Conservation (phyloP, 2,797 vertebrate species). For the Myripristis jacobus region DNA sequence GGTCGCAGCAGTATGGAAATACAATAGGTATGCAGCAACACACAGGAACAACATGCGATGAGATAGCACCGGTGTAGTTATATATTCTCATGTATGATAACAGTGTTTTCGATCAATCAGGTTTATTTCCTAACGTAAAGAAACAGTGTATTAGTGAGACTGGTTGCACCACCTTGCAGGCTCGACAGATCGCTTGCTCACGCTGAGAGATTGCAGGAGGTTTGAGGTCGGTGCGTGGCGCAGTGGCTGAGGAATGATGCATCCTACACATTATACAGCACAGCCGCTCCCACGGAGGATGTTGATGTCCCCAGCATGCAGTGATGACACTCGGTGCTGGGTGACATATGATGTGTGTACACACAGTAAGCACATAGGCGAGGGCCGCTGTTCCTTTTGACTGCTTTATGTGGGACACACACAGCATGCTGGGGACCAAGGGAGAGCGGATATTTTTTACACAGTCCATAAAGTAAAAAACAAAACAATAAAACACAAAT, state of each 20-base stretch:
- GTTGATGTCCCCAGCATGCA: constrained; percentile 63
- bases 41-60: too few species aligned
- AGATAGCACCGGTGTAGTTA: background rate
- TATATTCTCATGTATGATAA: constrained; percentile 1
- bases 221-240: constrained; percentile 40
- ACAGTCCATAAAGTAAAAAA: constrained; percentile 54
- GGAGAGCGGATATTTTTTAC: constrained; percentile 67
- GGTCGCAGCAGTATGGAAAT: constrained; percentile 16
- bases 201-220: constrained; percentile 60
- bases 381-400: constrained; percentile 44
- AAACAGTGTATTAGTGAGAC: constrained; percentile 50
- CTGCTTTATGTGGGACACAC: constrained; percentile 75
- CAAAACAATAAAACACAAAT: constrained; percentile 29
- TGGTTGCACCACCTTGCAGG: constrained; percentile 56
- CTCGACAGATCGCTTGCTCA: constrained; percentile 71
- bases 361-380: constrained; percentile 63
- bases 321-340: constrained; percentile 63
- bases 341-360: constrained; percentile 77
- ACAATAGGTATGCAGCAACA: constrained; percentile 8
- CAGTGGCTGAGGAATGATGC: constrained; percentile 69
- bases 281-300: constrained; percentile 60
- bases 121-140: constrained; percentile 44
- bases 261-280: constrained; percentile 65
- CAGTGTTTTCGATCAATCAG: constrained; percentile 39
- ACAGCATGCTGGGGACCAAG: constrained; percentile 17